Evolutionary conservation across 2,888 invertebrate genomes (phyloP), one percentile per base, ranked within the genome.

Genomic region (Melanotus villosus): DNA sequence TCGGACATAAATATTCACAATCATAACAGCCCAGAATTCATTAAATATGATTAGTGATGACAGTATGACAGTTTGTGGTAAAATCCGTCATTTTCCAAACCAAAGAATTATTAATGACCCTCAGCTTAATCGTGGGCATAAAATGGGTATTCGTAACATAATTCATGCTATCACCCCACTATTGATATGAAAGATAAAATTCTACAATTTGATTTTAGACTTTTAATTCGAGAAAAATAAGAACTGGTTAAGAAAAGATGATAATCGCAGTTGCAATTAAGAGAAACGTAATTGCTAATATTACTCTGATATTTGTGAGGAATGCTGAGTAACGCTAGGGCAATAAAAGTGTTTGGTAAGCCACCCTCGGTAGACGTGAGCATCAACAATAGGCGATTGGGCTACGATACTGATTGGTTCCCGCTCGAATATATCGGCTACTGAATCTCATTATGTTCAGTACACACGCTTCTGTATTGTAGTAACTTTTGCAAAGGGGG

Each of bases 61-160:
- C 79, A 78, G 80, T 78, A 80, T 81, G 82, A 83, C 82, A 83
- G 81, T 81, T 80, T 81, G 81, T 79, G 81, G 79, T 81, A 78
- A 82, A 82, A 82, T 81, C 80, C 81, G 80, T 82, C 81, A 82
- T 83, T 82, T 82, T 80, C 81, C 80, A 80, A 80, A 80, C 82
- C 83, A 78, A 81, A 81, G 77, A 78, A 77, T 81, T 81, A 83
- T 82, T 83, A 83, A 83, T 82, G 82, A 81, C 80, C n/a, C n/a
- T 75, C 54, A 72, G 76, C 72, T 26, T 81, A 81, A 82, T 79
- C 79, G 80, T 79, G 80, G 77, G 80, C 79, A 76, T 79, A 52
- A 65, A 64, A 45, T 64, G 69, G 45, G 57, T 50, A 14, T 72
- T 66, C 63, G 56, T 57, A 63, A 60, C 66, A 64, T 72, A 64